Base-by-base conservation (phyloP, 2,888 invertebrate species). In the Athrips mouffetella region DNA sequence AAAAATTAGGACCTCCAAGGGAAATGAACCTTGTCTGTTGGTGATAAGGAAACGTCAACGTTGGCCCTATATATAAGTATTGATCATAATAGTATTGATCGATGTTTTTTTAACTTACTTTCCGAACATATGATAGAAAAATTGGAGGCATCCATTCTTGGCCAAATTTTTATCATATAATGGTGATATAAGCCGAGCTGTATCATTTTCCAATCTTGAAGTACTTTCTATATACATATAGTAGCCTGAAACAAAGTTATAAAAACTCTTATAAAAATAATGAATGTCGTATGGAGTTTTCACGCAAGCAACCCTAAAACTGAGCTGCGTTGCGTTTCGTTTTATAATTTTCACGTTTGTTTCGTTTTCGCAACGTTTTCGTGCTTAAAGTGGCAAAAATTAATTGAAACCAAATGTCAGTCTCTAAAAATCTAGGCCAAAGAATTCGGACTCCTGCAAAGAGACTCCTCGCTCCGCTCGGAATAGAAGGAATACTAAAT, bases 161-260 rank as follows among this genome's bases (percentile, higher is more conserved):
- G 89, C 78, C 13, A 89, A 62, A 0, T 68, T 64, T 0, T 76
- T 63, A 1, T 88, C 76, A 67, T 91, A 95, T 0, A 94, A 80
- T 0, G 96, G 96, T 0, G 95, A 95, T 6, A 93, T 76, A 0
- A 96, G 85, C 0, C 94, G 90, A 0, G 96, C 94, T 0, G 91
- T 91, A 52, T 94, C 92, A 59, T 94, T 92, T 35, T 80, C 81
- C 10, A 81, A 60, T 10, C 90, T 80, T 0, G 91, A 88, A 0
- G 94, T 91, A 11, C 94, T 92, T 67, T 97, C 96, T 53, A 96
- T 92, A 61, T 94, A 94, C 91, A 97, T 92, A 73, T 95, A 97
- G 65, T 94, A 91, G 0, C 96, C 96, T 91, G 82, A 53, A 84
- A 81, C 5, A 3, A 35, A 35, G 16, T 25, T 25, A 25, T 25